Base-by-base conservation (phyloP, 1,140 invertebrate species). In the Caenorhabditis inopinata region DNA sequence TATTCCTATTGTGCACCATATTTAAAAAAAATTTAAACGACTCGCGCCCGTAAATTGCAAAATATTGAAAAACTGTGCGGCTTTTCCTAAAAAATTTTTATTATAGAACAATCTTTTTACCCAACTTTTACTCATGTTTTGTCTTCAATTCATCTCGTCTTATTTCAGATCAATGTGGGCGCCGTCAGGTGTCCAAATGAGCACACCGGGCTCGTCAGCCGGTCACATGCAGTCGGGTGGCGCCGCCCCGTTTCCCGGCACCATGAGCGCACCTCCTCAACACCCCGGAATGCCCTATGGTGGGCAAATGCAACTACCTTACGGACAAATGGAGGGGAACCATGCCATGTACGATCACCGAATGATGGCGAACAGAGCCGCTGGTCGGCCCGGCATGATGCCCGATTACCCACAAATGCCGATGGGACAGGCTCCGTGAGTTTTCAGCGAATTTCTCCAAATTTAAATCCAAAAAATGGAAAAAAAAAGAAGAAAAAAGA, bases 141-240 rank as follows among this genome's bases (percentile, higher is more conserved):
- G 14, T 42, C 38, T 42, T 42, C 14, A 14, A 7, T 42, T 42
- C 38, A 4, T 18, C n/a, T 2, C 16, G 29, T 29, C 23, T 68
- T 18, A 29, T 68, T 35, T 18, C 58, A 68, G 58, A 68, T 68
- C 58, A 68, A 68, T 68, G 58, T 68, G 58, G 58, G 32, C 58
- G 35, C 58, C 58, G 38, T 32, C 12, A 68, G 58, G 58, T 29
- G 32, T 68, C 58, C 58, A 29, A 12, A 58, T 58, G 51, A 58
- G 51, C 27, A 18, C n/a, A 32, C 51, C 51, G 32, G 58, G 58
- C 58, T 68, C 58, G 18, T 68, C 58, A 21, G 32, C 58, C 58
- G 58, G 58, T 68, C 58, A 68, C 32, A 68, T 68, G 58, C 58
- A 12, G 38, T 32, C 32, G n/a, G 58, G 58, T 1, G 25, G 25